Percentiles rank a stretch among this genome's conserved stretches.
These are phyloP conservation scores for Dryobota labecula DNA, from an alignment of 2,888 invertebrate species.

Conservation along the genomic window DNA sequence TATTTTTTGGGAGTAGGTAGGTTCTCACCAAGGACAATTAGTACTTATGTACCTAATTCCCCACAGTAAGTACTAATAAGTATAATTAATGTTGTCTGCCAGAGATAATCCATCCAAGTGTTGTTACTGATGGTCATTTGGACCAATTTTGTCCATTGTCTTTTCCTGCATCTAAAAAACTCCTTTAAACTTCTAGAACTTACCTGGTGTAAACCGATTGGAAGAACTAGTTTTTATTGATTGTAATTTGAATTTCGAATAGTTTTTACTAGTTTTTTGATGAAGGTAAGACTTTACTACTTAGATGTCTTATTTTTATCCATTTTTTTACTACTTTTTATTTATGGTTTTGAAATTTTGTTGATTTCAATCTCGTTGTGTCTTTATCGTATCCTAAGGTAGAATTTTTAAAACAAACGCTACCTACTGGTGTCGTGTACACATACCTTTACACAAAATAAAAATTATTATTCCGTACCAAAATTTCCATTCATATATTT, in stretches of 20 bases:
- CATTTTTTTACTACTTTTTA: too few relatives aligned
- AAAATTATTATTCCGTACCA: conserved; percentile 47
- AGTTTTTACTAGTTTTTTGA: background rate
- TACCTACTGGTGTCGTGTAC: conserved; percentile 14
- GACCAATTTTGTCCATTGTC: too few relatives aligned
- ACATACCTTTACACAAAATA: conserved; percentile 47
- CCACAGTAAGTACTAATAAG: background rate
- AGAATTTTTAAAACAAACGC: background rate
- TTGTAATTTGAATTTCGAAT: too few relatives aligned
- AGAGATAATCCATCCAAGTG: background rate
- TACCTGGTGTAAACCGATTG: too few relatives aligned
- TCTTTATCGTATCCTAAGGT: background rate
- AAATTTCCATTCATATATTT: conserved; percentile 47
- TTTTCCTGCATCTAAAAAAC: background rate
- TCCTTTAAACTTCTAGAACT: too few relatives aligned
- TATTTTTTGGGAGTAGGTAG: background rate
- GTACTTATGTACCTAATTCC: background rate
- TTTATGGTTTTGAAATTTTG: background rate
- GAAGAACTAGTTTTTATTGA: background rate
- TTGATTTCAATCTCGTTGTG: background rate
- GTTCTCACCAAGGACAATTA: background rate
- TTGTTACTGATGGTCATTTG: too few relatives aligned
- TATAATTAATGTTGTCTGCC: too few relatives aligned
- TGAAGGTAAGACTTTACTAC: background rate
- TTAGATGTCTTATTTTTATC: background rate